A percentile compares a stretch with the other conserved stretches of the same genome.
phyloP scores from a whole-genome alignment of 2,888 invertebrate species.

The Diaprepes abbreviatus region DNA sequence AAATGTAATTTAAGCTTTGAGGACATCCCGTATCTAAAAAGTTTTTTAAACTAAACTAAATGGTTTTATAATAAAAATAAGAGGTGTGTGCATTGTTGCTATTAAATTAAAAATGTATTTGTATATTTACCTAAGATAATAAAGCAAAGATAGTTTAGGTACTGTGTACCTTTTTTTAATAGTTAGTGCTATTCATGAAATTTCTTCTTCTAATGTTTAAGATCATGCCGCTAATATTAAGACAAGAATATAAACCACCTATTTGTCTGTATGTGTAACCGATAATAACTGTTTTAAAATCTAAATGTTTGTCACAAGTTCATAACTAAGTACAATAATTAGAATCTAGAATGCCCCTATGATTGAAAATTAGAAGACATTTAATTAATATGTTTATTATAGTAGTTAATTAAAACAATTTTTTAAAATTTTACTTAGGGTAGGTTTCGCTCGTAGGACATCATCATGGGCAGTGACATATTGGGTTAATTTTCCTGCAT shows the following conservation, averaged over 20 bases:
- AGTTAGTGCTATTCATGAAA: conserved; percentile 23
- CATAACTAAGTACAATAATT: conserved; percentile 14
- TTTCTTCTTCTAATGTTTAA: conserved; percentile 26
- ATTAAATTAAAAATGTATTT: conserved; percentile 11
- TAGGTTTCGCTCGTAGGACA: no score
- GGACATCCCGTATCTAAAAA: not conserved
- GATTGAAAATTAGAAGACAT: not conserved
- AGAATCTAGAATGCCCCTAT: not conserved
- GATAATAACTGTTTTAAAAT: conserved; percentile 28
- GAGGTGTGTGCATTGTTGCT: conserved; percentile 23
- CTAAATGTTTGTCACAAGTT: conserved; percentile 25
- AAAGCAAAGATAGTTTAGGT: conserved; percentile 25
- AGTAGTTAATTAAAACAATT: no score
- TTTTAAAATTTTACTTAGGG: no score
- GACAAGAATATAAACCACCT: conserved; percentile 17
- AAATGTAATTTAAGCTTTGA: not conserved
- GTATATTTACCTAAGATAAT: conserved; percentile 21
- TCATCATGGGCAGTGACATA: no score
- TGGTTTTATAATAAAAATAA: not conserved
- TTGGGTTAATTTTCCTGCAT: no score
- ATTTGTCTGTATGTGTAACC: conserved; percentile 15
- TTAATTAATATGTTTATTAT: no score
- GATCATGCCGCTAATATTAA: conserved; percentile 26
- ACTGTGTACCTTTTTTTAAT: conserved; percentile 30
- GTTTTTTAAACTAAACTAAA: not conserved